Evolutionary conservation across 1,140 invertebrate species (phyloP).

Genomic region (Chrysoperla carnea): DNA sequence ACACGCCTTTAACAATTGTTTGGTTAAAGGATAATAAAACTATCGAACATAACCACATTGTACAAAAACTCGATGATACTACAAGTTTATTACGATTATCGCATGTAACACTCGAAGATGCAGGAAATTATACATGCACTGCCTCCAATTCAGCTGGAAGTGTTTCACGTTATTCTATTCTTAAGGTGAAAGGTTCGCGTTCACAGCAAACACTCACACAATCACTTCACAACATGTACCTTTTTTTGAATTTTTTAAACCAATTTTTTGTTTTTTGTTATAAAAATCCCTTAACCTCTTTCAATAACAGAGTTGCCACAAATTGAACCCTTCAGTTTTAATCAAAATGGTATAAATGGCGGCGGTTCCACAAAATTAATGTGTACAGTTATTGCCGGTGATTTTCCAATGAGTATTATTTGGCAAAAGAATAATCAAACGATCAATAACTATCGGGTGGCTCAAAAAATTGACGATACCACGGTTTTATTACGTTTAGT

Average conservation of each 20-base stretch:
- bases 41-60: background rate
- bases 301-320: slow-evolving; percentile 36
- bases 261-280: no score
- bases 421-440: slow-evolving; percentile 37
- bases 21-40: slow-evolving; percentile 27
- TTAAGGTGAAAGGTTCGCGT: slow-evolving; percentile 53
- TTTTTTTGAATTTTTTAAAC: no score
- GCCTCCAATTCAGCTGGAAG: slow-evolving; percentile 60
- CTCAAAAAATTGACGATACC: background rate
- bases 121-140: slow-evolving; percentile 48
- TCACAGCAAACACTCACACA: no score
- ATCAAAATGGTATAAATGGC: slow-evolving; percentile 29
- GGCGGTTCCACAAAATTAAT: slow-evolving; percentile 40
- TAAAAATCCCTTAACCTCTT: no score
- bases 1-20: slow-evolving; percentile 43
- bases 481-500: background rate
- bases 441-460: slow-evolving; percentile 13
- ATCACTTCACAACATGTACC: no score
- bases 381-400: slow-evolving; percentile 56
- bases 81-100: slow-evolving; percentile 18
- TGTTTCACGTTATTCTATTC: slow-evolving; percentile 39
- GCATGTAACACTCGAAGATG: slow-evolving; percentile 24
- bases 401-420: slow-evolving; percentile 46
- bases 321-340: slow-evolving; percentile 44
- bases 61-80: slow-evolving; percentile 18